Evolutionary conservation across 2,888 invertebrate genomes (phyloP).

Genomic region (Oscheius sp.): DNA sequence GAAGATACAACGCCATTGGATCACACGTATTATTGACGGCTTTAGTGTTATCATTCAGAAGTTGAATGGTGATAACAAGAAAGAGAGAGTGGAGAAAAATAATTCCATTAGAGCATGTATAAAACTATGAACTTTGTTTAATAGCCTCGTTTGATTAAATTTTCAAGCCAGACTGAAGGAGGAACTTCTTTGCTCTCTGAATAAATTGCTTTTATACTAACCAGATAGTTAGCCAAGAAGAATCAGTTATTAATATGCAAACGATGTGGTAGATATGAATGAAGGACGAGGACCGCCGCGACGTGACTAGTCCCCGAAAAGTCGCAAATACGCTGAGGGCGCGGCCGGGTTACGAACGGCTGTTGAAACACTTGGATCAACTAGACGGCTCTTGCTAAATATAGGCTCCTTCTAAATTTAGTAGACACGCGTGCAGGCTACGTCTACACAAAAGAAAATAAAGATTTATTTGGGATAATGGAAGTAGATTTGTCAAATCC

Average conservation of each 20-base stretch:
- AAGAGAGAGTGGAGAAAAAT: not conserved
- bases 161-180: no score
- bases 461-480: slow-evolving; percentile 4
- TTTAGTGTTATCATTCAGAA: no score
- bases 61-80: no score
- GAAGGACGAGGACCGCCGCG: slow-evolving; percentile 11
- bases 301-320: slow-evolving; percentile 29
- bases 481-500: no score
- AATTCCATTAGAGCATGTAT: not conserved
- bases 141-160: no score
- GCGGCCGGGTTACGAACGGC: slow-evolving; percentile 30
- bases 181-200: no score
- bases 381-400: slow-evolving; percentile 18
- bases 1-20: no score
- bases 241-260: slow-evolving; percentile 17
- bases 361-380: slow-evolving; percentile 30
- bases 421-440: not conserved
- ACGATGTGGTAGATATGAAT: slow-evolving; percentile 24
- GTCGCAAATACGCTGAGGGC: slow-evolving; percentile 29
- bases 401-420: slow-evolving; percentile 17
- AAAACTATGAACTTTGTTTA: not conserved
- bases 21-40: no score
- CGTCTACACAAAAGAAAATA: not conserved
- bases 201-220: no score
- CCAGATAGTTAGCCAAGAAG: not conserved